phyloP scores from a whole-genome alignment of 2,888 invertebrate genomes.

The Amphimallon solstitiale region DNA sequence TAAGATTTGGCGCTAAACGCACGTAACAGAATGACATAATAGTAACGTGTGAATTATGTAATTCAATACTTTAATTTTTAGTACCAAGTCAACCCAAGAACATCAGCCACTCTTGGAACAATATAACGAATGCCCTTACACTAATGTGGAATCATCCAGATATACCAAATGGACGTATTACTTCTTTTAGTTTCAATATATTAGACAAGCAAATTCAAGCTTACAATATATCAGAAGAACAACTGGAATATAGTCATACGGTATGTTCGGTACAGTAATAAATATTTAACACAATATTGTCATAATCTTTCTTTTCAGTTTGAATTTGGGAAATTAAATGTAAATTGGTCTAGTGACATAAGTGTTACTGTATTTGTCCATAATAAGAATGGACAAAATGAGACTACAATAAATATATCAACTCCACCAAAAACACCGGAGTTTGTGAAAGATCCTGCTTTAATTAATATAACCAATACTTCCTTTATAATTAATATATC shows the following conservation, averaged over 20 bases:
- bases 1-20: too few relatives aligned
- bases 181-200: not conserved
- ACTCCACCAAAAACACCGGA: too few relatives aligned
- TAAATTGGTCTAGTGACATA: not conserved
- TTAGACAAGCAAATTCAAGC: not conserved
- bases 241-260: not conserved
- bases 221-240: not conserved
- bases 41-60: too few relatives aligned
- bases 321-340: not conserved
- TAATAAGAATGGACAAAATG: not conserved
- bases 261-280: not conserved
- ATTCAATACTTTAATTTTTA: not conserved
- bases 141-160: constrained; percentile 12
- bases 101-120: not conserved
- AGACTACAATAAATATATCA: too few relatives aligned
- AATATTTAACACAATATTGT: not conserved
- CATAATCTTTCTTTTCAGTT: not conserved
- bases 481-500: not conserved
- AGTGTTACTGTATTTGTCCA: not conserved
- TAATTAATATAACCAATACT: not conserved
- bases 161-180: not conserved
- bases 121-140: not conserved
- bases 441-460: too few relatives aligned
- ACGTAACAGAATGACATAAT: too few relatives aligned
- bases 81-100: not conserved